These are phyloP conservation scores for Sphenopsis melanotis DNA, from an alignment of 2,797 vertebrate species.

Conservation along the genomic window DNA sequence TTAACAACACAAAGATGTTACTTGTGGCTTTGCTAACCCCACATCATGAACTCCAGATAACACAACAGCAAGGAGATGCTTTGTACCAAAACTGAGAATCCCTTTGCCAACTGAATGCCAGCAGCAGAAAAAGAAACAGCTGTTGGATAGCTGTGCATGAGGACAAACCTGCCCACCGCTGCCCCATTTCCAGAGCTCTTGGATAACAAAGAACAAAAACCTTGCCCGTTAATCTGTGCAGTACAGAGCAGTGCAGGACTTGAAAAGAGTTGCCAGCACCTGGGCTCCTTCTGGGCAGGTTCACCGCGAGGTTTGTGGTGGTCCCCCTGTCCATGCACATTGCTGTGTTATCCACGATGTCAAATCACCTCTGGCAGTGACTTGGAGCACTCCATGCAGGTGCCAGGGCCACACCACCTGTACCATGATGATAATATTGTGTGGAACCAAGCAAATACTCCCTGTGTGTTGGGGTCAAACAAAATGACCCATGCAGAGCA, in stretches of 20 bases:
- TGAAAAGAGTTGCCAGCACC: neutral
- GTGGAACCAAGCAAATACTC: neutral
- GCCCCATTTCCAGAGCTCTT: neutral
- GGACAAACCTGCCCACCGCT: neutral
- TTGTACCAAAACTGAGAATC: neutral
- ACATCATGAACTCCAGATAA: neutral
- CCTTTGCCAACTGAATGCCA: neutral
- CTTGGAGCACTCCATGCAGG: neutral
- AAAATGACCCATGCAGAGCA: neutral
- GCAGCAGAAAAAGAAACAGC: neutral
- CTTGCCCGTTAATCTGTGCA: neutral
- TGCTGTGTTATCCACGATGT: fast-evolving
- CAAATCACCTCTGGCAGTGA: neutral
- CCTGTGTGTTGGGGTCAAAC: fast-evolving
- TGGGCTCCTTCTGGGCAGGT: neutral
- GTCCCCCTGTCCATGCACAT: neutral
- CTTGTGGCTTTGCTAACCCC: neutral
- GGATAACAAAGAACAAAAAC: neutral
- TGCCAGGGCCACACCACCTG: neutral
- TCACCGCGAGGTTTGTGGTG: neutral
- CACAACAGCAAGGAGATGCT: neutral
- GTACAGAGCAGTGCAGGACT: neutral
- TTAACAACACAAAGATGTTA: neutral
- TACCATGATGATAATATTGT: neutral
- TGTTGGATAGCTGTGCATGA: neutral